Evolutionary conservation across 1,140 invertebrate genomes (phyloP), one percentile per base, ranked within the genome.

Genomic region (Tribolium madens): DNA sequence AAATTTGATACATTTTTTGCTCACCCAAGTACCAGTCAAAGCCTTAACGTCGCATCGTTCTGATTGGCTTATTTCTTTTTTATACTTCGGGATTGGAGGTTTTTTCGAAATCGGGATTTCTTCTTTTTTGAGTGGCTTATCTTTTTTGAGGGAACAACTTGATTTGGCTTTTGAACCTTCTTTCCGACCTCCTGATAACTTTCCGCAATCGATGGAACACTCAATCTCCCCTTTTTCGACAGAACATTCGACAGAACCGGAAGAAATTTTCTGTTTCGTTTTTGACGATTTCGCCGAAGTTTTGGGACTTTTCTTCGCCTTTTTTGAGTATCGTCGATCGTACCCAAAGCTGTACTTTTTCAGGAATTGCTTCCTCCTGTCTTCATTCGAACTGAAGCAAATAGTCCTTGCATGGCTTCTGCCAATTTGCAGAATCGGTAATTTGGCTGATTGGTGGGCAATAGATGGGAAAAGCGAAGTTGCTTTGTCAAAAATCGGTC

Each of bases 81-180:
- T 18, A 10, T 75, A 42, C 60, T 78, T 75, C 46, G 52, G 21
- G 3, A 10, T 50, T 48, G 5, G 10, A 13, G 13, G 6, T 52
- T 26, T 36, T 64, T 42, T 42, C 15, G 53, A 64, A 57, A 70
- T 13, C 57, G 57, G 46, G 36, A 78, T 69, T 53, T 78, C 7
- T 70, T 42, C 13, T 3, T 14, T n/a, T 15, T 50, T 17, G 48
- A 50, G 4, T 6, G 21, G 21, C 21, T 26, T 26, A 5, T 26
- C 21, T 5, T 26, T 26, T 26, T 26, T 26, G 21, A 5, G 0
- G 21, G 21, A 26, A 26, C 21, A 26, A 26, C 21, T 26, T 26
- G 21, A 26, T 5, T 26, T 26, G 21, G 4, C 10, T 68, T 26
- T 36, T n/a, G 9, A 15, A 2, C 15, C n/a, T 69, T 15, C 36